These are phyloP conservation scores for Austrolebias charrua DNA, from an alignment of 2,797 vertebrate species.

Conservation along the genomic window DNA sequence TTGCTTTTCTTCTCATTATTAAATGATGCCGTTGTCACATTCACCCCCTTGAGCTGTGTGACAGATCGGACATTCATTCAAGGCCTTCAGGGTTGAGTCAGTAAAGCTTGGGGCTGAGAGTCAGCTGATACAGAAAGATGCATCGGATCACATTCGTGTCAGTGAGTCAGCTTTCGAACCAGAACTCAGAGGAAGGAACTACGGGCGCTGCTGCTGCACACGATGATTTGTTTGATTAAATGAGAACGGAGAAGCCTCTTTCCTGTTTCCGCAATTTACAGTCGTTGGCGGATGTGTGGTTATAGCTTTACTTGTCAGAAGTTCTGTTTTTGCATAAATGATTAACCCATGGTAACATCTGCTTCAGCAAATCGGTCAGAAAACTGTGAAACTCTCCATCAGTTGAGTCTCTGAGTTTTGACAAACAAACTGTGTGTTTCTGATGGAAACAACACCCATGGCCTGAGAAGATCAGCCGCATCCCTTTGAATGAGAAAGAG, in stretches of 20 bases:
- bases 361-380: background rate
- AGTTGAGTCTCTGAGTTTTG: background rate
- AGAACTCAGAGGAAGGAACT: constrained; percentile 16
- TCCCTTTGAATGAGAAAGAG: constrained; percentile 32
- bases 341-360: constrained; percentile 13
- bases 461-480: no score
- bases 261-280: constrained; percentile 16
- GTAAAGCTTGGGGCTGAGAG: constrained; percentile 12
- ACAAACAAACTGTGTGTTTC: background rate
- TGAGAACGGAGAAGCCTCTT: constrained; percentile 20
- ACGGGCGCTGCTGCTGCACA: background rate
- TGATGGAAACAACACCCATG: no score
- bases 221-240: constrained; percentile 6
- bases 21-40: constrained; percentile 11
- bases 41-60: constrained; percentile 9
- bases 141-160: constrained; percentile 18
- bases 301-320: constrained; percentile 6
- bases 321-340: constrained; percentile 1
- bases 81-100: constrained; percentile 26
- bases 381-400: background rate
- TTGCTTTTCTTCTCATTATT: constrained; percentile 16
- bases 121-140: constrained; percentile 34
- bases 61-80: constrained; percentile 45
- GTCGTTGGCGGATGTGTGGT: background rate
- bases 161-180: constrained; percentile 9